Percentiles rank a stretch among this genome's conserved stretches.
Conservation (phyloP, 2,888 invertebrate species). For the Lochmaea crataegi region DNA sequence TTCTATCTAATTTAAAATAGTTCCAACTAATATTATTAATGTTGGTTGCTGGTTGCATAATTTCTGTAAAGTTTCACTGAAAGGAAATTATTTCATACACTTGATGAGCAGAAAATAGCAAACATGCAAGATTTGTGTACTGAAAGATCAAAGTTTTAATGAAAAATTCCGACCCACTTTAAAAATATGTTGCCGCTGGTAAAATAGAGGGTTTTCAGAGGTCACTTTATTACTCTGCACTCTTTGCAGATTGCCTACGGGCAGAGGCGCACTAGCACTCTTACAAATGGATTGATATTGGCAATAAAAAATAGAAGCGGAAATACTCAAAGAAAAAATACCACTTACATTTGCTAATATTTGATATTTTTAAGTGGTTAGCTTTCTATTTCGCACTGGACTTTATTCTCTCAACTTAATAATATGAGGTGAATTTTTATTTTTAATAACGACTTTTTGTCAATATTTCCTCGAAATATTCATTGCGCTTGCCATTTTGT, state of each 20-base stretch:
- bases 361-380: no score
- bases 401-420: no score
- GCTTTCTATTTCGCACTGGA: no score
- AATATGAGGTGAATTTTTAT: no score
- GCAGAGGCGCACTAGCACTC: constrained; percentile 7
- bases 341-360: no score
- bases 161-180: constrained; percentile 35
- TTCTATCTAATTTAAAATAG: neutral
- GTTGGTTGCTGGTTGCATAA: constrained; percentile 8
- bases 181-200: constrained; percentile 31
- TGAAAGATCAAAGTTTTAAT: constrained; percentile 34
- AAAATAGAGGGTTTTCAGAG: constrained; percentile 16
- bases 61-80: constrained; percentile 13
- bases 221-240: constrained; percentile 28
- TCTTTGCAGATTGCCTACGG: constrained; percentile 9
- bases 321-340: neutral
- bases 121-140: constrained; percentile 27
- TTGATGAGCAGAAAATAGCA: constrained; percentile 26
- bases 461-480: no score
- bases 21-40: constrained; percentile 11
- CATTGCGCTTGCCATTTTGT: no score
- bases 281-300: neutral
- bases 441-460: no score
- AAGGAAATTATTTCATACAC: constrained; percentile 20
- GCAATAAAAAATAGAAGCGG: neutral